Evolutionary conservation across 2,113 vertebrate species (phyloP).

Genomic region (Panthera tigris): DNA sequence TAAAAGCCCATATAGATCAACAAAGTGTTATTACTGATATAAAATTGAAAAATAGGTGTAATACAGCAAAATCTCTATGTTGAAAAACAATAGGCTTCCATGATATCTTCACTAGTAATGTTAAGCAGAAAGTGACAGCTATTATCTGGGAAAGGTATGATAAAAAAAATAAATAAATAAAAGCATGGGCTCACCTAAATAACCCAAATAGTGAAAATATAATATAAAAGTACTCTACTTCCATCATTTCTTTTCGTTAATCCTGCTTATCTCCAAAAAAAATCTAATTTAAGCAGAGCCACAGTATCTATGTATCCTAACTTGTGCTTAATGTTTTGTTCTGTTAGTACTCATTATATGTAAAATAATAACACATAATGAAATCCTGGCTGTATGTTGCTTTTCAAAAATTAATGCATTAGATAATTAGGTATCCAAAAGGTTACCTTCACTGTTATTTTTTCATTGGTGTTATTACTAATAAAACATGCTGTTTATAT

Average conservation of each 20-base stretch:
- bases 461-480: neutral
- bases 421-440: neutral
- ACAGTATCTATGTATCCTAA: neutral
- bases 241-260: neutral
- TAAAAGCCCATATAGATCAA: slow-evolving; percentile 16
- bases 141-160: slow-evolving; percentile 21
- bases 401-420: slow-evolving; percentile 46
- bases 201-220: neutral
- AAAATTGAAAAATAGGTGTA: slow-evolving; percentile 43
- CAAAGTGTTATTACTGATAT: slow-evolving; percentile 19
- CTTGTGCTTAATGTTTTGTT: neutral
- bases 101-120: neutral
- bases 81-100: neutral
- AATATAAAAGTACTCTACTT: slow-evolving; percentile 12
- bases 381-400: neutral
- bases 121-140: slow-evolving; percentile 27
- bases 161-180: neutral
- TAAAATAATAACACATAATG: neutral
- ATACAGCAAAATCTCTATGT: neutral
- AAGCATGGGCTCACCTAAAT: neutral
- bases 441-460: neutral
- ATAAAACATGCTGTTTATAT: neutral
- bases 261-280: neutral
- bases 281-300: slow-evolving; percentile 25
- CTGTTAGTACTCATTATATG: neutral